A percentile compares a stretch with the other conserved stretches of the same genome.
Evolutionary conservation across 1,140 invertebrate species (phyloP).

Genomic region (Drosophila murphyi): DNA sequence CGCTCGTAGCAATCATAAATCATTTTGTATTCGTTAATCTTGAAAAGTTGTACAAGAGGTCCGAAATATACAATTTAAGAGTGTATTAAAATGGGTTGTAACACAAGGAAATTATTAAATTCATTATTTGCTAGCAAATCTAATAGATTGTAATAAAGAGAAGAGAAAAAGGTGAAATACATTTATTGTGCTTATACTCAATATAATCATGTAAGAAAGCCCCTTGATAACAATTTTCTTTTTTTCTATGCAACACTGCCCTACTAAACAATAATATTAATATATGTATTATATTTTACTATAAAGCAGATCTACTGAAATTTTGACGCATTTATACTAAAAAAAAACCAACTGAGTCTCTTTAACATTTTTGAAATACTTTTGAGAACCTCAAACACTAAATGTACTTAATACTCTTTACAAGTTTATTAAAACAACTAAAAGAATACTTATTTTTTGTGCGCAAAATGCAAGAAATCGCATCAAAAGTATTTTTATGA

Average conservation of each 20-base stretch:
- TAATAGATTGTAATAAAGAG: slow-evolving; percentile 16
- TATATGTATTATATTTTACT: slow-evolving; percentile 4
- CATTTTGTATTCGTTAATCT: slow-evolving; percentile 7
- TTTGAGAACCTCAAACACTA: slow-evolving; percentile 17
- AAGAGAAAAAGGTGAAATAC: slow-evolving; percentile 39
- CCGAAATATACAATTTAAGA: not conserved
- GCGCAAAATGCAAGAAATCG: not conserved
- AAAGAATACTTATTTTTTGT: not conserved
- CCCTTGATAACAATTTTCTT: slow-evolving; percentile 1
- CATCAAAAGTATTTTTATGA: slow-evolving; percentile 5
- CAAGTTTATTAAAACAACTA: not conserved
- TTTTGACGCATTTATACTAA: slow-evolving; percentile 17
- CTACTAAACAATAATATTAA: slow-evolving; percentile 9
- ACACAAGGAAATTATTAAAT: slow-evolving; percentile 4
- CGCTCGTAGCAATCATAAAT: slow-evolving; percentile 7
- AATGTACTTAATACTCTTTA: slow-evolving; percentile 16
- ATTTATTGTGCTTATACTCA: not conserved
- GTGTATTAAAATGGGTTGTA: slow-evolving; percentile 36
- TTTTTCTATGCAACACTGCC: slow-evolving; percentile 20
- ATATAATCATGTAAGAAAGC: not conserved
- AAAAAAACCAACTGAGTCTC: slow-evolving; percentile 10
- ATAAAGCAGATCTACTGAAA: slow-evolving; percentile 5
- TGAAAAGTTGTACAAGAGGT: not conserved
- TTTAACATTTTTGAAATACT: slow-evolving; percentile 21
- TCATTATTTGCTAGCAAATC: slow-evolving; percentile 18